Evolutionary conservation across 2,797 vertebrate genomes (phyloP).

Genomic region (Esox masquinongy): DNA sequence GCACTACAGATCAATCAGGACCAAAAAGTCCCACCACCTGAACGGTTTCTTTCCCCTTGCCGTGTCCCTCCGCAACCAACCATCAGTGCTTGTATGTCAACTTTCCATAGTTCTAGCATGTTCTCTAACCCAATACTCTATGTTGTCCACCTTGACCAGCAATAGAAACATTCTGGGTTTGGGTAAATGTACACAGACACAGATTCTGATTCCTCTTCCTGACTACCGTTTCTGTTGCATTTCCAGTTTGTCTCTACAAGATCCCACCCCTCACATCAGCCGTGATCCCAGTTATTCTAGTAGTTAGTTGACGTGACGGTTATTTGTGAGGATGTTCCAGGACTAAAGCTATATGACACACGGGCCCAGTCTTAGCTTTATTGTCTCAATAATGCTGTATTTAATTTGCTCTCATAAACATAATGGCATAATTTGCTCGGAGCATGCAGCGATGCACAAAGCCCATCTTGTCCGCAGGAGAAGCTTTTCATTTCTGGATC

Average conservation of each 20-base stretch:
- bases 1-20: too few relatives aligned
- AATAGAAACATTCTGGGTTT: too few relatives aligned
- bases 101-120: too few relatives aligned
- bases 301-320: conserved; percentile 18
- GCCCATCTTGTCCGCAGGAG: conserved; percentile 47
- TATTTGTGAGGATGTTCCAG: conserved; percentile 30
- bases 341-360: conserved; percentile 31
- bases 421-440: conserved; percentile 68
- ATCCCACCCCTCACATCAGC: not conserved
- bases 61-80: too few relatives aligned
- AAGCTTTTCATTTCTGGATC: conserved; percentile 64
- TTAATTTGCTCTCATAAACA: conserved; percentile 72
- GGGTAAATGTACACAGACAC: too few relatives aligned
- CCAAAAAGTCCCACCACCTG: too few relatives aligned
- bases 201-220: not conserved
- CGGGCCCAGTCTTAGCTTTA: conserved; percentile 36
- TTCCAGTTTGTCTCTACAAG: not conserved
- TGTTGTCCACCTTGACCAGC: too few relatives aligned
- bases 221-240: not conserved
- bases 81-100: too few relatives aligned
- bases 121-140: too few relatives aligned
- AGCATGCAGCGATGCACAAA: conserved; percentile 41
- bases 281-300: not conserved
- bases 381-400: conserved; percentile 58
- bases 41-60: too few relatives aligned